These are phyloP conservation scores for Acrobasis suavella DNA, from an alignment of 2,888 invertebrate genomes.

Conservation along the genomic window DNA sequence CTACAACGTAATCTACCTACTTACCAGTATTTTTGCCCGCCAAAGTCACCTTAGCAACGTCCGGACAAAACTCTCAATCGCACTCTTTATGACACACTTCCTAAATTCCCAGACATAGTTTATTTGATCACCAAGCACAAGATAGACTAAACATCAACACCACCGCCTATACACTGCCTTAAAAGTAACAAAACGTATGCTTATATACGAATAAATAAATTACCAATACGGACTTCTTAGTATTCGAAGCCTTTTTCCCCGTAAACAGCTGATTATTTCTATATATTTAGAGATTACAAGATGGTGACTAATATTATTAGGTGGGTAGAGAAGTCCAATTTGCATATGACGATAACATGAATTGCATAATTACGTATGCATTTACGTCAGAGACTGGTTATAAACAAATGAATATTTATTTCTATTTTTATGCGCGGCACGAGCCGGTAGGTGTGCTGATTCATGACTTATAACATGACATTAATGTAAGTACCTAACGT, in stretches of 20 bases:
- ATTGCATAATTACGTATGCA: not conserved
- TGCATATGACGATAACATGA: conserved; percentile 1
- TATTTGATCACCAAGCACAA: not conserved
- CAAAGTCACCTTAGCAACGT: not conserved
- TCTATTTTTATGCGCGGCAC: conserved; percentile 3
- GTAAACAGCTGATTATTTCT: conserved; percentile 12
- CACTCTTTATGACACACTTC: not conserved
- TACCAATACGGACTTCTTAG: not conserved
- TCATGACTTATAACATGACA: no score
- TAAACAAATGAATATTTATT: conserved; percentile 12
- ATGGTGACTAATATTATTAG: conserved; percentile 5
- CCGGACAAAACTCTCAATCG: not conserved
- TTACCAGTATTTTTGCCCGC: not conserved
- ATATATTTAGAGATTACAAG: conserved; percentile 8
- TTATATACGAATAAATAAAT: conserved; percentile 8
- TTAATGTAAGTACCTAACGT: no score
- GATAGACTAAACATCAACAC: conserved; percentile 8
- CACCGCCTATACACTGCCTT: not conserved
- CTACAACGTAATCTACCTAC: not conserved
- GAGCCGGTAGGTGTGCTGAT: not conserved
- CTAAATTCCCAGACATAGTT: not conserved
- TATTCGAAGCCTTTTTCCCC: conserved; percentile 14
- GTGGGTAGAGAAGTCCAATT: not conserved
- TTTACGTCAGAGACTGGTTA: conserved; percentile 12
- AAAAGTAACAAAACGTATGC: not conserved